phyloP scores from a whole-genome alignment of 2,797 vertebrate species.

The Gymnothorax javanicus region DNA sequence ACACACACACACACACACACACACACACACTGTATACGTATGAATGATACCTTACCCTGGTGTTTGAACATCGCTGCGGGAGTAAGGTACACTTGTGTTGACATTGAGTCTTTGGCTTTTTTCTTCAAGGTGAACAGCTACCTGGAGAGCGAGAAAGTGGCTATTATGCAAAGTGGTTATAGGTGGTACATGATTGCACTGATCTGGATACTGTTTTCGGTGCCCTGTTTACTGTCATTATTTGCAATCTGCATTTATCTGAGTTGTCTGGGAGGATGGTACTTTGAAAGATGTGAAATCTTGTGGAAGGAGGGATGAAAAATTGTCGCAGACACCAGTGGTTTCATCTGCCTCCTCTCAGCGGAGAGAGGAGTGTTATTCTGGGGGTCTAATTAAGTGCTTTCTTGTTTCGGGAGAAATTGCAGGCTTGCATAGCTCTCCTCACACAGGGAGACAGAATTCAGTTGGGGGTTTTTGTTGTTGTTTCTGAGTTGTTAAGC shows the following conservation, averaged over 20 bases:
- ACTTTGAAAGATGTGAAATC: conserved; percentile 55
- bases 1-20: too few relatives aligned
- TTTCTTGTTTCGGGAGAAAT: conserved; percentile 68
- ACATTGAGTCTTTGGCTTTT: conserved; percentile 65
- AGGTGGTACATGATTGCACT: conserved; percentile 35
- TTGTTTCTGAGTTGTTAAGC: conserved; percentile 56
- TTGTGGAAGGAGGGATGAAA: conserved; percentile 41
- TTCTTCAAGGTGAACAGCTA: conserved; percentile 73
- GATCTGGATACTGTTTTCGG: conserved; percentile 48
- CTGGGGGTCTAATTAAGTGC: conserved; percentile 69
- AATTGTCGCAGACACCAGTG: conserved; percentile 48
- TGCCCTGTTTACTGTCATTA: conserved; percentile 50
- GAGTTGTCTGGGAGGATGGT: conserved; percentile 49
- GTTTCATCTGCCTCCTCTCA: conserved; percentile 57
- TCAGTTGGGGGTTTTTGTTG: conserved; percentile 60
- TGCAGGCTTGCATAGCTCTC: conserved; percentile 57
- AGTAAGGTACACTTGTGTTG: conserved; percentile 56
- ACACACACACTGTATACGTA: too few relatives aligned
- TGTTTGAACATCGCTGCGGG: conserved; percentile 67
- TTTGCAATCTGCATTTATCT: conserved; percentile 54
- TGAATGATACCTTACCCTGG: conserved; percentile 71
- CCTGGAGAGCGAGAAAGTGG: conserved; percentile 63
- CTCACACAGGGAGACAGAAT: conserved; percentile 57
- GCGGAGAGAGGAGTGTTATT: conserved; percentile 58
- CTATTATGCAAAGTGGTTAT: conserved; percentile 72